Conservation (phyloP, 2,113 vertebrate genomes). For the Tyrannus savana region DNA sequence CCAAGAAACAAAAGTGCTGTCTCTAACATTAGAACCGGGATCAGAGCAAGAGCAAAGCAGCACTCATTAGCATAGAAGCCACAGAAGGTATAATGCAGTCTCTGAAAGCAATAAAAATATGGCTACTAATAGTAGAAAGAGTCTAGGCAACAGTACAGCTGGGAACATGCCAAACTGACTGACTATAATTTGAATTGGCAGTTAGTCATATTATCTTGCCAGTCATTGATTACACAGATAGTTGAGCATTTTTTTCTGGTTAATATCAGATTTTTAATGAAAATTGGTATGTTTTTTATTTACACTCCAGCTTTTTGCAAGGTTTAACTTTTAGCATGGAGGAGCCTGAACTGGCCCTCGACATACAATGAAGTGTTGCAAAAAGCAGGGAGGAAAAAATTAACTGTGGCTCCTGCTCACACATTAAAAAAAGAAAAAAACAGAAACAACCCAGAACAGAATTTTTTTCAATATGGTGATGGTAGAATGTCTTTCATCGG, state of each 20-base stretch:
- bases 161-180: slow-evolving; percentile 6
- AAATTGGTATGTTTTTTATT: neutral
- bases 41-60: neutral
- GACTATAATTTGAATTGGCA: slow-evolving; percentile 58
- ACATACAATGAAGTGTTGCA: neutral
- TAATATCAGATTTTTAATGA: slow-evolving; percentile 25
- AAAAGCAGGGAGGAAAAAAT: neutral
- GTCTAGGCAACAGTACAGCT: slow-evolving; percentile 12
- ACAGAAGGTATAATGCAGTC: neutral
- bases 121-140: slow-evolving; percentile 17
- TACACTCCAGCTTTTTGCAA: neutral
- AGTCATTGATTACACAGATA: slow-evolving; percentile 26
- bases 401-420: neutral
- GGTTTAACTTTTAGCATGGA: neutral
- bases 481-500: neutral
- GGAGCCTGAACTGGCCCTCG: neutral
- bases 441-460: neutral
- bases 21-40: slow-evolving; percentile 20
- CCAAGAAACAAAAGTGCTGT: slow-evolving; percentile 27
- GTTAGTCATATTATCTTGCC: neutral
- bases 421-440: neutral
- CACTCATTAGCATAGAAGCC: neutral
- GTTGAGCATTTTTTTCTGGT: slow-evolving; percentile 11
- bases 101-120: slow-evolving; percentile 50
- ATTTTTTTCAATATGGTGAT: neutral